These are phyloP conservation scores for Melipona quadrifasciata DNA, from an alignment of 1,140 invertebrate genomes.

Conservation along the genomic window DNA sequence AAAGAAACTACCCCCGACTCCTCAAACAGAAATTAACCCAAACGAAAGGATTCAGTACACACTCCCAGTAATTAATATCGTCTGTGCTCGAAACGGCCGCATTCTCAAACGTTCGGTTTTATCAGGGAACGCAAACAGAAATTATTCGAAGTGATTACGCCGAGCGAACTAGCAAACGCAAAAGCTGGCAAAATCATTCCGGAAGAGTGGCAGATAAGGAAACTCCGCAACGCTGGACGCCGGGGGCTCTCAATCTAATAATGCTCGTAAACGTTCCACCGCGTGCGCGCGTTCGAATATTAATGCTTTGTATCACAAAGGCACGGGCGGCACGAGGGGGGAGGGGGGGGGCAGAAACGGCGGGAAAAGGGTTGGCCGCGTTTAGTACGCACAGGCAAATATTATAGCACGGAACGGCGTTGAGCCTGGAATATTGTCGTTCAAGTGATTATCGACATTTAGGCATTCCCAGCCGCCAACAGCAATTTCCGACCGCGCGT, in stretches of 20 bases:
- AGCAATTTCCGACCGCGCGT: conserved; percentile 58
- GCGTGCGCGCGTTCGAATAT: conserved; percentile 46
- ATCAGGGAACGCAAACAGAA: not conserved
- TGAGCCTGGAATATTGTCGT: conserved; percentile 54
- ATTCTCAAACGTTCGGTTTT: not conserved
- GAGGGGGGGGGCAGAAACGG: no score
- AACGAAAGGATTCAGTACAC: not conserved
- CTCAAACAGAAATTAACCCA: not conserved
- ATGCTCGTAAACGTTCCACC: conserved; percentile 43
- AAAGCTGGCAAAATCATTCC: not conserved
- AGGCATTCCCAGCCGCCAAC: conserved; percentile 59
- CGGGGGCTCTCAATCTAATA: conserved; percentile 56
- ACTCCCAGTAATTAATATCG: not conserved
- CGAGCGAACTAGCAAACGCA: not conserved
- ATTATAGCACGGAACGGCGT: conserved; percentile 36
- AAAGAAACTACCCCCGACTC: not conserved
- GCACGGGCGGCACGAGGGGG: not conserved
- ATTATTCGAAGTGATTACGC: not conserved
- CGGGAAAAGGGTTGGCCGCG: not conserved
- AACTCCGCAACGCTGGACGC: conserved; percentile 31
- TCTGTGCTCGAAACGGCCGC: not conserved
- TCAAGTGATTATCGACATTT: conserved; percentile 68
- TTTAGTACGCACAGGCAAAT: conserved; percentile 42
- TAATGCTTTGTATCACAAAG: conserved; percentile 36
- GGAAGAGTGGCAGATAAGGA: conserved; percentile 26